Conservation (phyloP, 2,797 vertebrate genomes). For the Diglossa cyanea region DNA sequence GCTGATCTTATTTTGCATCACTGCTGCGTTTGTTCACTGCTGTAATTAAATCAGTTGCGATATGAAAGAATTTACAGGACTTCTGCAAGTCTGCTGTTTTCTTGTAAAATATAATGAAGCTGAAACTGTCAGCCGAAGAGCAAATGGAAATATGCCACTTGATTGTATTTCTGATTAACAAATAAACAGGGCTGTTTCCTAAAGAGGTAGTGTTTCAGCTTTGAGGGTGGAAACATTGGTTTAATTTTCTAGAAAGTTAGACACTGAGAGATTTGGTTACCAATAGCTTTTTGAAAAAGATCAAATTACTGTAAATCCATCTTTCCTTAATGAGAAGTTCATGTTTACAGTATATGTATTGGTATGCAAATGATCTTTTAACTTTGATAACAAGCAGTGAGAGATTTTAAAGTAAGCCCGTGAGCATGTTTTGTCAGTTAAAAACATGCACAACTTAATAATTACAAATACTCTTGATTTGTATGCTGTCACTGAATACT, state of each 20-base stretch:
- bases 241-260: constrained; percentile 79
- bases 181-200: constrained; percentile 79
- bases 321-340: constrained; percentile 78
- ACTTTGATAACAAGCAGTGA: constrained; percentile 78
- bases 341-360: constrained; percentile 78
- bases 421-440: constrained; percentile 75
- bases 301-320: constrained; percentile 76
- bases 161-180: constrained; percentile 77
- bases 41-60: constrained; percentile 72
- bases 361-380: constrained; percentile 78
- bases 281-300: constrained; percentile 78
- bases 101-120: constrained; percentile 73
- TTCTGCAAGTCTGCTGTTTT: constrained; percentile 70
- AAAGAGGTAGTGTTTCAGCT: constrained; percentile 69
- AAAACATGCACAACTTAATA: constrained; percentile 63
- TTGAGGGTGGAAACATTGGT: constrained; percentile 74
- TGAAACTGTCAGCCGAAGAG: constrained; percentile 66
- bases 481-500: constrained; percentile 52
- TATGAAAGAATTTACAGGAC: constrained; percentile 71
- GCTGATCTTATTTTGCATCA: constrained; percentile 72
- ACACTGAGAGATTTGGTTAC: constrained; percentile 70
- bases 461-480: constrained; percentile 65
- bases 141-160: constrained; percentile 73
- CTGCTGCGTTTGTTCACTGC: constrained; percentile 65
- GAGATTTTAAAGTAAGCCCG: constrained; percentile 73